Base-by-base conservation (phyloP, 2,888 invertebrate genomes). In the Diarsia rubi region DNA sequence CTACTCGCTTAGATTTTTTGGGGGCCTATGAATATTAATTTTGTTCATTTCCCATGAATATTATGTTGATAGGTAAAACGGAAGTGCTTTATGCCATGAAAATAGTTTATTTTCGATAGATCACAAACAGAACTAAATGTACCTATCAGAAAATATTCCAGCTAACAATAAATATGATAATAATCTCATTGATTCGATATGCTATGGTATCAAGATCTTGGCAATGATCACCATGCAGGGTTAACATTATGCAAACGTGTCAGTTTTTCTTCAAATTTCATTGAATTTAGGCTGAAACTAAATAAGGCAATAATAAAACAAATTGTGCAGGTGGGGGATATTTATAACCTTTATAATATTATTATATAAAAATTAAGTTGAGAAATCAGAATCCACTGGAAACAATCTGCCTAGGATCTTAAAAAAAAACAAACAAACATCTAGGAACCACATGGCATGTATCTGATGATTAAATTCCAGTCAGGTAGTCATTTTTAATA, bases 11-110 rank as follows among this genome's bases (percentile, higher is more conserved):
- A 9, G 12, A 31, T 63, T 16, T 59, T 65, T 31, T 62, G 12
- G 27, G 27, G 44, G 0, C 3, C 1, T 5, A 62, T 69, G n/a
- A 68, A 74, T 68, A 80, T 60, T 79, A 6, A 75, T 59, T 11
- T 19, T 14, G 24, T 49, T 44, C 4, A 16, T 37, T 78, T 66
- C 14, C 49, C 54, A 75, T 60, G 5, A 24, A 37, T 21, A 9
- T 59, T 44, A 27, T 11, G 31, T 63, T 24, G 9, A 21, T 14
- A n/a, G 21, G 47, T 63, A 12, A 54, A 42, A 24, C 14, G 47
- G 8, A 59, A 65, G 42, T 27, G 9, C 3, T 44, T 21, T 19
- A 27, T 12, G 9, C 0, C 4, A 3, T 42, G n/a, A 16, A n/a
- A 1, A 59, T 49, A 19, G 4, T 49, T 60, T 57, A n/a, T 44